phyloP scores from a whole-genome alignment of 2,888 invertebrate species.

The Watsonalla cultraria region DNA sequence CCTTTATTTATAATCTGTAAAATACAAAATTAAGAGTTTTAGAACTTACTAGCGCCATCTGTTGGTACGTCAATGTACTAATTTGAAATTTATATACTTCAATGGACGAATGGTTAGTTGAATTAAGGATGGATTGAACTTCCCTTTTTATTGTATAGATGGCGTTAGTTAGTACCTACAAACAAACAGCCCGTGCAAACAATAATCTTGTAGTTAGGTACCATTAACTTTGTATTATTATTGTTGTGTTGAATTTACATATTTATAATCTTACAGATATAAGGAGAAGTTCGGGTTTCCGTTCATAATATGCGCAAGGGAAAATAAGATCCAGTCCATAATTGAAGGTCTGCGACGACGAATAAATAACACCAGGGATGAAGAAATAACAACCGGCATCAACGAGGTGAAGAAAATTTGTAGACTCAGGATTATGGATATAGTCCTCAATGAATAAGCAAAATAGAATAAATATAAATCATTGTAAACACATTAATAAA shows the following conservation, averaged over 20 bases:
- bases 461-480: not conserved
- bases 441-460: slow-evolving; percentile 46
- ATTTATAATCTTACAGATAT: slow-evolving; percentile 66
- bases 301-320: slow-evolving; percentile 82
- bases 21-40: not conserved
- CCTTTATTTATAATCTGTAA: too few species aligned
- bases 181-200: too few species aligned
- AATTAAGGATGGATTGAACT: not conserved
- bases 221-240: not conserved
- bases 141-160: slow-evolving; percentile 7
- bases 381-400: slow-evolving; percentile 78
- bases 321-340: slow-evolving; percentile 80
- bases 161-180: slow-evolving; percentile 5
- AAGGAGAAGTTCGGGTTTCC: slow-evolving; percentile 83
- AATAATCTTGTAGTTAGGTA: too few species aligned
- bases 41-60: slow-evolving; percentile 21
- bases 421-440: slow-evolving; percentile 76
- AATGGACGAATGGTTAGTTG: too few species aligned
- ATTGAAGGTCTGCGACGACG: slow-evolving; percentile 75
- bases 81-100: not conserved
- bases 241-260: not conserved
- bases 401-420: slow-evolving; percentile 85
- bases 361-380: slow-evolving; percentile 68
- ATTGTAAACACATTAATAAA: not conserved
- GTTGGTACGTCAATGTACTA: not conserved